These are phyloP conservation scores for Nycticryphes semicollaris DNA, from an alignment of 2,113 vertebrate genomes.

Conservation along the genomic window DNA sequence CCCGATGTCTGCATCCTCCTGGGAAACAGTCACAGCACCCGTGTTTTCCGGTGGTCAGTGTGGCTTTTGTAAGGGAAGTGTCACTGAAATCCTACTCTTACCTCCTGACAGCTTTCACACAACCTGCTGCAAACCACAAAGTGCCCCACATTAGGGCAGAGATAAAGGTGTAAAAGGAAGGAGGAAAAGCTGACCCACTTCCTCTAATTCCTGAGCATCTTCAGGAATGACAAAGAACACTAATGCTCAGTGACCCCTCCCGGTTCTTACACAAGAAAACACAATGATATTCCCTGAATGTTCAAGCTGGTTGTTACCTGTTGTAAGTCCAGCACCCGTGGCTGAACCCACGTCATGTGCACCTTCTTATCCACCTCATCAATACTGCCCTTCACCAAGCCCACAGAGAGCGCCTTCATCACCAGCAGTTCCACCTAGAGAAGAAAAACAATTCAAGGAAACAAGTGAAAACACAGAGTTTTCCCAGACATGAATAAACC, in stretches of 20 bases:
- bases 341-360: conserved; percentile 99
- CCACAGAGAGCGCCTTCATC: conserved; percentile 96
- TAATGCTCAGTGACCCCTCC: neutral
- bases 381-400: conserved; percentile 93
- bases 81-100: neutral
- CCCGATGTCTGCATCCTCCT: neutral
- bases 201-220: neutral
- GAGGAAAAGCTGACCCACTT: neutral
- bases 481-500: fast-evolving
- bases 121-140: neutral
- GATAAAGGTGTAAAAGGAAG: fast-evolving
- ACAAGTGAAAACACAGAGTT: fast-evolving
- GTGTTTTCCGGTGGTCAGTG: fast-evolving
- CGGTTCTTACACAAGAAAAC: fast-evolving
- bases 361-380: conserved; percentile 95
- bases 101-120: neutral
- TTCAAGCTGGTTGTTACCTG: conserved; percentile 75
- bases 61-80: no score
- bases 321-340: conserved; percentile 90
- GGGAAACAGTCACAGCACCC: no score
- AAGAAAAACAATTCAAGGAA: neutral
- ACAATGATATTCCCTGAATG: fast-evolving
- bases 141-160: fast-evolving
- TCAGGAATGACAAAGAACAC: neutral
- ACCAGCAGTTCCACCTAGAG: conserved; percentile 94